phyloP scores from a whole-genome alignment of 2,797 vertebrate genomes.

The Salmo trutta region DNA sequence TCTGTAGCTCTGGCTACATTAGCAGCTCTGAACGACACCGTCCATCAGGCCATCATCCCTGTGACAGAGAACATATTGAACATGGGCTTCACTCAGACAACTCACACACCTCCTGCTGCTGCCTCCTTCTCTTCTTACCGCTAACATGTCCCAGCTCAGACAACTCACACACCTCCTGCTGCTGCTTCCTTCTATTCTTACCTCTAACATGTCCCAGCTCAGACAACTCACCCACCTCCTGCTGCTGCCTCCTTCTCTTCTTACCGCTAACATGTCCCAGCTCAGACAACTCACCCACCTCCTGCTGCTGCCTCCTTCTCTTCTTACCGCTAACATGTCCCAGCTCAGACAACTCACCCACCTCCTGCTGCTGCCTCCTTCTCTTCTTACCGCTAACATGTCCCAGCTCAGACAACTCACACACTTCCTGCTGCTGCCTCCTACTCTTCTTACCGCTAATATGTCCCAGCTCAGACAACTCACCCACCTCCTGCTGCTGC shows the following conservation, averaged over 20 bases:
- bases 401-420: slow-evolving; percentile 12
- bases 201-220: slow-evolving; percentile 20
- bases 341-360: slow-evolving; percentile 20
- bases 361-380: slow-evolving; percentile 13
- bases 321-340: slow-evolving; percentile 19
- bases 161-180: slow-evolving; percentile 18
- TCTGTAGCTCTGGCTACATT: too few relatives aligned
- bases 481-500: slow-evolving; percentile 16
- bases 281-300: slow-evolving; percentile 27
- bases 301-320: slow-evolving; percentile 5
- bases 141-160: too few relatives aligned
- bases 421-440: slow-evolving; percentile 16
- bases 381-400: slow-evolving; percentile 17
- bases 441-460: slow-evolving; percentile 18
- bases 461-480: slow-evolving; percentile 7
- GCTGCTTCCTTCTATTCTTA: slow-evolving; percentile 3
- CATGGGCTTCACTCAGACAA: slow-evolving; percentile 5
- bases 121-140: slow-evolving; percentile 7
- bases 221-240: slow-evolving; percentile 24
- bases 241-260: slow-evolving; percentile 4
- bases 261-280: slow-evolving; percentile 16
- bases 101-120: slow-evolving; percentile 17
- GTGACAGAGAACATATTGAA: slow-evolving; percentile 40
- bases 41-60: slow-evolving; percentile 31
- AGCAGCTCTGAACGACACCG: slow-evolving; percentile 29